Evolutionary conservation across 1,140 invertebrate genomes (phyloP), one percentile per base, ranked within the genome.

Genomic region (Cotesia vestalis): DNA sequence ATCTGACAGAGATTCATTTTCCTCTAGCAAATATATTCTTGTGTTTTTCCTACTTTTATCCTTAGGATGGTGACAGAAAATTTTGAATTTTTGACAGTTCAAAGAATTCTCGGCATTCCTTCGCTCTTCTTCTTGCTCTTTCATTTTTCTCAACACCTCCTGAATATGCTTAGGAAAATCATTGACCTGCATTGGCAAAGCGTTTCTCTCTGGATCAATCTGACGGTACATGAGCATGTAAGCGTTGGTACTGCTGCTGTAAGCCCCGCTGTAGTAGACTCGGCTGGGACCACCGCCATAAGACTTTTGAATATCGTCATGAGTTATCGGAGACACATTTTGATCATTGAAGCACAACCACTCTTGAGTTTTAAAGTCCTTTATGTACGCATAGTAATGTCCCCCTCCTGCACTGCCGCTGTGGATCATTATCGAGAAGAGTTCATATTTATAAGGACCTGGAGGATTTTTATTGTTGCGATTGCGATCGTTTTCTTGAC

Each of bases 351-450:
- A 96, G 80, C 94, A 94, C 79, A 91, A 92, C 95, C 95, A 96
- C 74, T 92, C 87, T 14, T 90, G 87, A 40, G 89, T 93, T 57
- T 89, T 86, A 62, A 95, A 94, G 80, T 96, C 95, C 89, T 96
- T 96, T 57, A 97, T 96, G 77, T 97, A 97, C 17, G 95, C 95
- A 84, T 96, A 98, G 85, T 98, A 98, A 86, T 98, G 96, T 1
- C 96, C 96, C 36, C 95, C 95, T 59, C 93, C 93, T 0, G 95
- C 95, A 87, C 93, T 95, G 5, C 96, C 96, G 40, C 94, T 95
- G 86, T 98, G 96, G 66, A 97, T 94, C 94, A 97, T 96, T 51
- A 97, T 95, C 9, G 94, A 95, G 82, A 96, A 97, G 12, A 98
- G 85, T 82, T 98, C 94, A 85, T 97, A 98, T 9, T 92, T 84